phyloP scores from a whole-genome alignment of 2,113 vertebrate genomes.

The Paedocypris sp. region DNA sequence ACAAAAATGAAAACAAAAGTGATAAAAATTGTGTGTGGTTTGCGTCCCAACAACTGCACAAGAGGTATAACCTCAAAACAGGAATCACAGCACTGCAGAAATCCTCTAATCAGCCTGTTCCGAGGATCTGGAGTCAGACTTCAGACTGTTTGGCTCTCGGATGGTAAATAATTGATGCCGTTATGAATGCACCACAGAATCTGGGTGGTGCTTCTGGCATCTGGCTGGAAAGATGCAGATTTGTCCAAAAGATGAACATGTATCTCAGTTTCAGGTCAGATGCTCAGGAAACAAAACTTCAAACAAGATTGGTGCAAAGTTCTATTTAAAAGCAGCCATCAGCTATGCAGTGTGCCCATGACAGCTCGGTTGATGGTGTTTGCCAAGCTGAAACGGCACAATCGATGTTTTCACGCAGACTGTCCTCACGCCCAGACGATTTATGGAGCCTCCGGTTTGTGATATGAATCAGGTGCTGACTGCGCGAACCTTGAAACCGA shows the following conservation, averaged over 20 bases:
- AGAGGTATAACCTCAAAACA: too few relatives aligned
- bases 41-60: too few relatives aligned
- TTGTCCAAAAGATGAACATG: neutral
- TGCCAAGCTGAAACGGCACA: conserved; percentile 1
- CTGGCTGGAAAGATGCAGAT: neutral
- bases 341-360: conserved; percentile 12
- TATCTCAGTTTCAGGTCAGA: neutral
- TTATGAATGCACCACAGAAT: conserved; percentile 51
- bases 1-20: too few relatives aligned
- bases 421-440: neutral
- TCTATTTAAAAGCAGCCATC: conserved; percentile 2
- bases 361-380: conserved; percentile 17
- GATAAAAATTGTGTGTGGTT: too few relatives aligned
- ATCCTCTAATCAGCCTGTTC: neutral
- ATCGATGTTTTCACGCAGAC: neutral
- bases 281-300: neutral
- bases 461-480: neutral
- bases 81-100: neutral
- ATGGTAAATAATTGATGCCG: conserved; percentile 53
- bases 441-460: neutral
- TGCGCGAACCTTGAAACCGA: conserved; percentile 28
- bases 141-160: neutral
- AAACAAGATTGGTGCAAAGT: too few relatives aligned
- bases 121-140: neutral
- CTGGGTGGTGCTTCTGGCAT: conserved; percentile 7